Evolutionary conservation across 53 echinoderm and acorn worm genomes (phyloP), one percentile per base, ranked within the genome.

Genomic region (Apostichopus leukothele): DNA sequence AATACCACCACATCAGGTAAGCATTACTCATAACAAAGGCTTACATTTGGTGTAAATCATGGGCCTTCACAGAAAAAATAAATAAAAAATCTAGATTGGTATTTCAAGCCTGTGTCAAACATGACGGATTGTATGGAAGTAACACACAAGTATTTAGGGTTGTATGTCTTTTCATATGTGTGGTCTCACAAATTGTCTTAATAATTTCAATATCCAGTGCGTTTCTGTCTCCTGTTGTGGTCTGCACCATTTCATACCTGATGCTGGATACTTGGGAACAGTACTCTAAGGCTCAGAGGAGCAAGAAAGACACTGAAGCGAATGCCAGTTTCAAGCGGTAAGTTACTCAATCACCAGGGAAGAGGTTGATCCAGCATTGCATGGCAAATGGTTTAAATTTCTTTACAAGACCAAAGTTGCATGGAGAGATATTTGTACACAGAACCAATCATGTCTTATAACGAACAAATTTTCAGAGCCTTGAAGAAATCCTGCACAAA

Each of bases 251-350:
- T 11, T 79, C 91, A 12, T 93, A 75, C 52, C 76, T 90, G 25
- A 86, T 90, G 3, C 74, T 94, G 60, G 93, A 80, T 60, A 94
- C 94, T 2, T 96, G 92, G 92, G 94, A 96, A 74, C 77, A 89
- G 8, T 96, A 89, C 88, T 71, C 91, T 80, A 89, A 83, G 63
- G 90, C 93, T 4, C 86, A 90, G 51, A 88, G 53, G 19, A 90
- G 90, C 8, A 90, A 83, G 87, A 90, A 88, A 6, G 93, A 93
- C 81, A 95, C 91, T 75, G 91, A 95, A 63, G 87, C 95, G 50
- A 93, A 95, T 81, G 87, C 89, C 21, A 86, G 88, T 85, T 95
- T 95, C 90, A 93, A 91, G 60, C 90, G 93, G 95, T 95, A 52
- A 81, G 90, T 83, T 50, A 2, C 5, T 7, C 39, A 39, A 39